These are phyloP conservation scores for Phenacoccus solenopsis DNA, from an alignment of 1,140 invertebrate genomes.

Conservation along the genomic window DNA sequence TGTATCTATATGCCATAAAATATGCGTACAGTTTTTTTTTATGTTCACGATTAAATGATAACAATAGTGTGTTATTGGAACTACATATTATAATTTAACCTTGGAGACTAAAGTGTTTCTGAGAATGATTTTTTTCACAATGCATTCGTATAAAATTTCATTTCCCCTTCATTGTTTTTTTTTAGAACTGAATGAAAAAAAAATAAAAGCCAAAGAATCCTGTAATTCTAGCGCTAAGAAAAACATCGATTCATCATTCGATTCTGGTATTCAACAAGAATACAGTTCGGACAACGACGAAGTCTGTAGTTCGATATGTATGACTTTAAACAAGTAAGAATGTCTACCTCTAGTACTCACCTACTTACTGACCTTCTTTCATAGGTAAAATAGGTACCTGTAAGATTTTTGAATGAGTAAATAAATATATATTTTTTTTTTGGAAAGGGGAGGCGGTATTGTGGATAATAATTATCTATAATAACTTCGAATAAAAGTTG, in stretches of 20 bases:
- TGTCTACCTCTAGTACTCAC: no score
- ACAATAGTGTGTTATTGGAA: not conserved
- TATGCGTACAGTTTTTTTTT: not conserved
- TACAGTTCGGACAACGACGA: constrained; percentile 5
- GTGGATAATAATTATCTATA: no score
- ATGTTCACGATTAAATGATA: not conserved
- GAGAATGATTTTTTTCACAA: not conserved
- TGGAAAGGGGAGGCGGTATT: no score
- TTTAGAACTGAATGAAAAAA: not conserved
- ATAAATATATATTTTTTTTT: no score
- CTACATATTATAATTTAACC: not conserved
- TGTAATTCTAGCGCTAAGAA: not conserved
- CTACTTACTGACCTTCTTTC: no score
- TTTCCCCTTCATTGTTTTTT: not conserved
- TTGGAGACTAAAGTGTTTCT: not conserved
- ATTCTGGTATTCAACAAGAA: constrained; percentile 10
- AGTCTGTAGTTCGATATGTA: constrained; percentile 5
- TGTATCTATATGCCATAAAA: not conserved
- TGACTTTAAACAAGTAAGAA: constrained; percentile 8
- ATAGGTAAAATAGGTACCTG: no score
- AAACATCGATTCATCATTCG: not conserved
- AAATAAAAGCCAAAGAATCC: not conserved
- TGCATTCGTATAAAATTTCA: not conserved
- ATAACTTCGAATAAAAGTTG: no score
- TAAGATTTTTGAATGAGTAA: no score